phyloP scores from a whole-genome alignment of 2,113 vertebrate genomes.

The Taxidea taxus region DNA sequence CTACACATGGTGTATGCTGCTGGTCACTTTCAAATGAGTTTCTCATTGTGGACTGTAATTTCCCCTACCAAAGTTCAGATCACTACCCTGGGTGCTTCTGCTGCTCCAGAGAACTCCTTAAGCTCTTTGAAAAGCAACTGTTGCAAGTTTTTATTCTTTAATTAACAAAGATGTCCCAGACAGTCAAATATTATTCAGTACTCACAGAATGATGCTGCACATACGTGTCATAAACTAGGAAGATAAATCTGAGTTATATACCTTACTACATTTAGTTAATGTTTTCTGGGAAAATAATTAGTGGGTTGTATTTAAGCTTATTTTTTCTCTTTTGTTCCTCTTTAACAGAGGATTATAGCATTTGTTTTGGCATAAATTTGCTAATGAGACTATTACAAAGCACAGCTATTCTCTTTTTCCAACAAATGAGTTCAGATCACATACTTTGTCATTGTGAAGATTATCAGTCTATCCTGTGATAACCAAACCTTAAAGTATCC shows the following conservation, averaged over 20 bases:
- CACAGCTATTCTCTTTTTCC: not conserved
- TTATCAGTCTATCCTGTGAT: not conserved
- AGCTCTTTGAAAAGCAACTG: not conserved
- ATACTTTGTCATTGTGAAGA: not conserved
- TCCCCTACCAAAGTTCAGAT: not conserved
- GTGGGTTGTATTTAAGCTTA: not conserved
- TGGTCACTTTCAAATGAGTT: not conserved
- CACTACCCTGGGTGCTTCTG: not conserved
- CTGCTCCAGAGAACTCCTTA: not conserved
- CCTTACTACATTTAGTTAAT: not conserved
- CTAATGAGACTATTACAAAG: not conserved
- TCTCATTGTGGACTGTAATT: not conserved
- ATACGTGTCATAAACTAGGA: not conserved
- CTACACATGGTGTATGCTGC: not conserved
- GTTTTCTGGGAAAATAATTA: slow-evolving; percentile 16
- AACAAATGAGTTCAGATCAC: not conserved
- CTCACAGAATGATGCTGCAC: not conserved
- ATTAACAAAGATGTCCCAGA: slow-evolving; percentile 30
- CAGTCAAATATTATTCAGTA: slow-evolving; percentile 33
- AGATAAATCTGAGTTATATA: slow-evolving; percentile 29
- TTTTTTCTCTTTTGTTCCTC: slow-evolving; percentile 25
- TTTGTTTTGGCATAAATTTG: not conserved
- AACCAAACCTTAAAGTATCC: not conserved
- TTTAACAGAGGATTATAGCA: not conserved
- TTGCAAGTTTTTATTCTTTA: slow-evolving; percentile 18